A percentile compares a stretch with the other conserved stretches of the same genome.
Conservation (phyloP, 2,113 vertebrate genomes). For the Spilogale gracilis region DNA sequence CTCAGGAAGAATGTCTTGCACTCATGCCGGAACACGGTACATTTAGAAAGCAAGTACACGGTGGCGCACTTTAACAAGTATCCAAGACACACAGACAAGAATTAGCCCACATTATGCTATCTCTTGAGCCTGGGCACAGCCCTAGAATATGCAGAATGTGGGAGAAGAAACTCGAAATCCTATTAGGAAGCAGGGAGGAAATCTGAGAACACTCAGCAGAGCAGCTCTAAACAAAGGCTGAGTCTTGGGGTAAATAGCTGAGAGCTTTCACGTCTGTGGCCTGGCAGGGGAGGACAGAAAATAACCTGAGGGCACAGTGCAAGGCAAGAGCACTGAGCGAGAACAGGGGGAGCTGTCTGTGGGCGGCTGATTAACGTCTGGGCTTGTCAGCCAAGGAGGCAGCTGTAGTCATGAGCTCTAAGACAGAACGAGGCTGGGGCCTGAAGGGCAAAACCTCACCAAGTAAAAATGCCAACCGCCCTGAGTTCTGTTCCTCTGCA, state of each 20-base stretch:
- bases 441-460: conserved; percentile 11
- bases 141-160: neutral
- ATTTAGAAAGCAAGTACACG: neutral
- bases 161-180: neutral
- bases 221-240: neutral
- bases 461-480: neutral
- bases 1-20: neutral
- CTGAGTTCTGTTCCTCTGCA: fast-evolving
- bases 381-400: conserved; percentile 57
- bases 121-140: neutral
- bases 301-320: conserved; percentile 43
- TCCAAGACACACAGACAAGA: neutral
- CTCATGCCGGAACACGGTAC: neutral
- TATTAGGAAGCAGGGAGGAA: neutral
- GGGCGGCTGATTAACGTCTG: conserved; percentile 69
- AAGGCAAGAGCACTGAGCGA: neutral
- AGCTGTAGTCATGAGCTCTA: neutral
- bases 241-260: neutral
- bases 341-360: conserved; percentile 39
- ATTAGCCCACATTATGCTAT: neutral
- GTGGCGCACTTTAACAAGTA: fast-evolving
- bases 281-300: conserved; percentile 45
- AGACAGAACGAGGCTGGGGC: neutral
- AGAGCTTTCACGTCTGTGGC: neutral
- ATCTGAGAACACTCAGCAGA: neutral